Conservation (phyloP, 1,140 invertebrate genomes). For the Drosophila albomicans region DNA sequence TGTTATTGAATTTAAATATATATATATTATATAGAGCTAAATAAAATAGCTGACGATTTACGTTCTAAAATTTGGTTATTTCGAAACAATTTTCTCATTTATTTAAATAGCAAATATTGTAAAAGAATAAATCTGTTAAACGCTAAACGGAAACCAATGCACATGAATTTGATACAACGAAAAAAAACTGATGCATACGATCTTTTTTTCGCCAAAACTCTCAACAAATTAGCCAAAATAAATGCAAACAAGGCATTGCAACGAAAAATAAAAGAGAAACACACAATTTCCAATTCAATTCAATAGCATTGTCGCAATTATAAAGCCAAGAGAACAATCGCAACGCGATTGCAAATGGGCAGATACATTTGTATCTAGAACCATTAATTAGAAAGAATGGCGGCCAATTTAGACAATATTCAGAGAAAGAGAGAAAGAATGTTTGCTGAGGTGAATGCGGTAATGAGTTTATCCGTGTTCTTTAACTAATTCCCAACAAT, state of each 20-base stretch:
- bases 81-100: no score
- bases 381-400: no score
- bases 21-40: no score
- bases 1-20: no score
- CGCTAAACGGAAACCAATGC: no score
- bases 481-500: constrained; percentile 5
- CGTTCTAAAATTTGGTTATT: no score
- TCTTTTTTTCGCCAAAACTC: no score
- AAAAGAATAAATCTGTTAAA: no score
- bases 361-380: constrained; percentile 3
- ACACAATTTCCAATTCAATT: not conserved
- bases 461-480: constrained; percentile 16
- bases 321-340: not conserved
- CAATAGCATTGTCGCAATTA: not conserved
- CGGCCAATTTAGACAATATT: constrained; percentile 1
- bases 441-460: constrained; percentile 4
- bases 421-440: not conserved
- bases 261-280: not conserved
- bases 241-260: not conserved
- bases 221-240: not conserved
- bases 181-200: no score
- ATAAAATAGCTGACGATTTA: no score
- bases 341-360: not conserved
- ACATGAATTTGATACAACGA: no score
- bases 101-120: no score